phyloP scores from a whole-genome alignment of 2,113 vertebrate species.

The Turnix velox region DNA sequence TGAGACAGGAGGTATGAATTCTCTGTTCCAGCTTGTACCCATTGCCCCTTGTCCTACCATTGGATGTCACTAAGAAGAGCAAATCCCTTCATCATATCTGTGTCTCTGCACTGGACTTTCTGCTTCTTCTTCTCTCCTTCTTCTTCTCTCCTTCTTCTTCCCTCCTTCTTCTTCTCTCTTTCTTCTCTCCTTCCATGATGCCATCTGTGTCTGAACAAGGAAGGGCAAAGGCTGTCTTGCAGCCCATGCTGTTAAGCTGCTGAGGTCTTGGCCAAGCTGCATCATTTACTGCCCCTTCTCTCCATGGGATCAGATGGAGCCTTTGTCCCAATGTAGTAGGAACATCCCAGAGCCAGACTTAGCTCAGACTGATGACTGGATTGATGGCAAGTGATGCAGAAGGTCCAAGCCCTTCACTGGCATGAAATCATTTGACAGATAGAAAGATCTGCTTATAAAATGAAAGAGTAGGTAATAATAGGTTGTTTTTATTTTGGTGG shows the following conservation, averaged over 20 bases:
- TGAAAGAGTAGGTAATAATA: slow-evolving; percentile 54
- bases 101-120: too few species aligned
- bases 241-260: neutral
- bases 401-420: slow-evolving; percentile 1
- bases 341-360: neutral
- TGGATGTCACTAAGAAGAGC: too few species aligned
- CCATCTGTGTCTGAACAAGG: neutral
- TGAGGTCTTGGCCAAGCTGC: neutral
- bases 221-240: neutral
- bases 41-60: too few species aligned
- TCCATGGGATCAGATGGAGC: neutral
- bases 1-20: too few species aligned
- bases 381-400: neutral
- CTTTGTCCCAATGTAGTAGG: neutral
- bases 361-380: neutral
- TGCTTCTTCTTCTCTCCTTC: too few species aligned
- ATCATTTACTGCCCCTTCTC: neutral
- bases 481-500: too few species aligned
- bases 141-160: too few species aligned
- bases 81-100: too few species aligned
- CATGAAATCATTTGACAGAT: slow-evolving; percentile 33
- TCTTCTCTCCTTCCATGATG: neutral
- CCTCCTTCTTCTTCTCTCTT: too few species aligned
- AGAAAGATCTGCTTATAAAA: slow-evolving; percentile 58
- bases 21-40: too few species aligned